Evolutionary conservation across 2,888 invertebrate species (phyloP), one percentile per base, ranked within the genome.

Genomic region (Epinotia demarniana): DNA sequence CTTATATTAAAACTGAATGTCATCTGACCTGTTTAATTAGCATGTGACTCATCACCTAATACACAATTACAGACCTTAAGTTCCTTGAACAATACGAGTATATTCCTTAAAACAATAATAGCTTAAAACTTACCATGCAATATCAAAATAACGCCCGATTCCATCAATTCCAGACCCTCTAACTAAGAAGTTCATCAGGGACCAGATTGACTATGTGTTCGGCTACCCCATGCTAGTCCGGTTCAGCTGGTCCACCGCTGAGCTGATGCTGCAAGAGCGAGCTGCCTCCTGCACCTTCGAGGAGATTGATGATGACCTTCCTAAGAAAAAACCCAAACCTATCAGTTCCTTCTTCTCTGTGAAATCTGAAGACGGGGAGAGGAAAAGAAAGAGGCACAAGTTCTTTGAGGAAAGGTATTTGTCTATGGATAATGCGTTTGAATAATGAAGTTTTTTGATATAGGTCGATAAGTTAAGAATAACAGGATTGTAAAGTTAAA

Each of bases 221-320:
- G 99, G 99, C 0, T 99, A 97, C 90, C 98, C 99, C 0, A 96
- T 97, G 71, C 93, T 99, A 19, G 99, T 99, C 0, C 94, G 99
- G 77, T 99, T 99, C 89, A 99, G 99, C 88, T 99, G 99, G 99
- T 98, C 99, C 0, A 99, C 99, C 0, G 97, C 99, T 0, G 96
- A 96, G 77, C 95, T 96, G 63, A 96, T 98, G 80, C 89, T 99
- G 16, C 95, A 97, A 78, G 96, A 96, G 6, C 95, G 96, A 69
- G 97, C 97, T 0, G 95, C 96, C 19, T 89, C 93, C 12, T 96
- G 97, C 64, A 96, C 96, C 73, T 96, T 97, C 94, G 97, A 96
- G 85, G 95, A 96, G 77, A 88, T 90, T 2, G 95, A 96, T 13
- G 95, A 95, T 0, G 93, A 95, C 23, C 89, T 87, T 33, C 86